Conservation (phyloP, 2,888 invertebrate species). For the Cerastis rubricosa region DNA sequence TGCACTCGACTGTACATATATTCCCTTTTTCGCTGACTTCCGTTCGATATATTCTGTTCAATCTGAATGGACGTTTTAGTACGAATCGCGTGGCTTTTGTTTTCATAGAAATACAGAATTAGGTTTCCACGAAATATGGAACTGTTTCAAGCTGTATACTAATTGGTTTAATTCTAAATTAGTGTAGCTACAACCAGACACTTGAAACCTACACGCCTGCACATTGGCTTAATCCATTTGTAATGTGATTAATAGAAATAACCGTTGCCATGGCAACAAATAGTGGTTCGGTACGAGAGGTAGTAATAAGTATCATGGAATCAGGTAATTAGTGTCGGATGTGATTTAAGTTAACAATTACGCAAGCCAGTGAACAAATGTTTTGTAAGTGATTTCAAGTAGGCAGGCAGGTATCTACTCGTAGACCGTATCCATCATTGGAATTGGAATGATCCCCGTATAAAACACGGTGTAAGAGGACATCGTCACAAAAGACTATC, state of each 20-base stretch:
- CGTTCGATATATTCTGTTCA: constrained; percentile 3
- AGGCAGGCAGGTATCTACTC: neutral
- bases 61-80: constrained; percentile 7
- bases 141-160: neutral
- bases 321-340: neutral
- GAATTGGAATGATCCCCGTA: neutral
- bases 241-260: constrained; percentile 29
- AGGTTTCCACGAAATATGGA: constrained; percentile 1
- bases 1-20: too few species aligned
- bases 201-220: neutral
- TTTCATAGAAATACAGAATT: constrained; percentile 12
- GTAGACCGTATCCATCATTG: neutral
- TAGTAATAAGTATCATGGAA: constrained; percentile 15
- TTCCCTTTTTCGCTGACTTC: neutral
- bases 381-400: neutral
- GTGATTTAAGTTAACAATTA: neutral
- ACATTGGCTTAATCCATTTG: constrained; percentile 11
- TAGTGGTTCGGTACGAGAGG: neutral
- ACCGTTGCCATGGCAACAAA: neutral
- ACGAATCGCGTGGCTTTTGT: neutral
- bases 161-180: constrained; percentile 13
- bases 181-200: neutral
- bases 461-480: neutral
- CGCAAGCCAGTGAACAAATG: neutral
- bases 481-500: neutral